Base-by-base conservation (phyloP, 1,140 invertebrate genomes). In the Lepidurus couesii region DNA sequence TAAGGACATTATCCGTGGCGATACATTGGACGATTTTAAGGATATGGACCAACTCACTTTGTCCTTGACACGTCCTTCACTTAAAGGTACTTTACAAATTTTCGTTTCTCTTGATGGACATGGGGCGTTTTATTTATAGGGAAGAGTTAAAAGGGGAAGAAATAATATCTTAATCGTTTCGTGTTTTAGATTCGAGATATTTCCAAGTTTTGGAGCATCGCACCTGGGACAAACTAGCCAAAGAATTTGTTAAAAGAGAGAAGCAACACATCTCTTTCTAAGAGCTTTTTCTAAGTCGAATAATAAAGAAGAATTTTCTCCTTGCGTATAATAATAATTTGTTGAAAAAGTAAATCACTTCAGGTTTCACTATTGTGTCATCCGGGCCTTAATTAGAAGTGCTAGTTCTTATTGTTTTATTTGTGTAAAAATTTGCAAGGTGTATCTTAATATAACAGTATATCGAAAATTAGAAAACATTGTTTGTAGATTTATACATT, bases 201-300 rank as follows among this genome's bases (percentile, higher is more conserved):
- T 86, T 97, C 53, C 90, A 91, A 82, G 93, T 93, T 1, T 83
- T 98, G 73, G 92, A 94, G 82, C 89, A 90, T 73, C 87, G 96
- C 81, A 92, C 92, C 83, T 95, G 95, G 80, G 96, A 98, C 86
- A 95, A 92, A 86, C 89, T 92, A 83, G 95, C 96, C 34, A 89
- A 91, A 84, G 95, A 97, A 76, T 98, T 98, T 85, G 86, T 96
- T n/a, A 93, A 93, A 82, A 93, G 90, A 83, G 88, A 93, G 81
- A 91, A 89, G 73, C 77, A 77, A 24, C 78, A 44, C 9, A 44
- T 45, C 21, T 21, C 16, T 4, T 65, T 65, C 8, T 65, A 65
- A 16, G 45, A 47, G 34, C 34, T 34, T 34, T 34, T 34, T 34
- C 34, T 34, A 34, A 34, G 34, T 34, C 34, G 34, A 34, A 4